Evolutionary conservation across 2,888 invertebrate species (phyloP).

Genomic region (Hymenopus coronatus): DNA sequence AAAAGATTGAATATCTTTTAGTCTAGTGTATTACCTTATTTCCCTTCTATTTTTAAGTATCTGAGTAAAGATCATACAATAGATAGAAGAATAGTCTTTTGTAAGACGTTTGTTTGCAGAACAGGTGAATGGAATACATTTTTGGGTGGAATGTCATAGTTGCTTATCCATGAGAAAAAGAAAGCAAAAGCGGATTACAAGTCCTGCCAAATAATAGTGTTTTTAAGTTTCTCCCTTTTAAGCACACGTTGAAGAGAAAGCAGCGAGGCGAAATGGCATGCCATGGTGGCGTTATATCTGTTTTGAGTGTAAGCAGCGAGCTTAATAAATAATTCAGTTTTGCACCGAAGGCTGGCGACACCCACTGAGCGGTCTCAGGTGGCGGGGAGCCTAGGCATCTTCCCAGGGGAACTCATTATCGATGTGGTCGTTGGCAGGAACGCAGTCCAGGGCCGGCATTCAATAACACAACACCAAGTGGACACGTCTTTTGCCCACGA

Average conservation of each 20-base stretch:
- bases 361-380: conserved; percentile 27
- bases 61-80: no score
- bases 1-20: no score
- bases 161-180: no score
- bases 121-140: no score
- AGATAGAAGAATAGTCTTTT: no score
- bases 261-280: not conserved
- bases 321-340: conserved; percentile 30
- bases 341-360: not conserved
- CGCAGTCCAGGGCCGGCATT: not conserved
- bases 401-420: conserved; percentile 33
- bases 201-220: no score
- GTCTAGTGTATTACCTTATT: no score
- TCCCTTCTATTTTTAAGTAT: no score
- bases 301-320: not conserved
- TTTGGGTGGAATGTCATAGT: no score
- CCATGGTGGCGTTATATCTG: not conserved
- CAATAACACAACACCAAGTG: not conserved
- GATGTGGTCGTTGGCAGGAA: conserved; percentile 27
- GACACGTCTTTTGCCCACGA: not conserved
- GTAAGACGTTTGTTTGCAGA: no score
- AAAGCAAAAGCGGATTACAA: no score
- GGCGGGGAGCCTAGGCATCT: conserved; percentile 6
- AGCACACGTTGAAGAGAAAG: not conserved
- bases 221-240: no score